Conservation (phyloP, 1,140 invertebrate species). For the Chelonus insularis region DNA sequence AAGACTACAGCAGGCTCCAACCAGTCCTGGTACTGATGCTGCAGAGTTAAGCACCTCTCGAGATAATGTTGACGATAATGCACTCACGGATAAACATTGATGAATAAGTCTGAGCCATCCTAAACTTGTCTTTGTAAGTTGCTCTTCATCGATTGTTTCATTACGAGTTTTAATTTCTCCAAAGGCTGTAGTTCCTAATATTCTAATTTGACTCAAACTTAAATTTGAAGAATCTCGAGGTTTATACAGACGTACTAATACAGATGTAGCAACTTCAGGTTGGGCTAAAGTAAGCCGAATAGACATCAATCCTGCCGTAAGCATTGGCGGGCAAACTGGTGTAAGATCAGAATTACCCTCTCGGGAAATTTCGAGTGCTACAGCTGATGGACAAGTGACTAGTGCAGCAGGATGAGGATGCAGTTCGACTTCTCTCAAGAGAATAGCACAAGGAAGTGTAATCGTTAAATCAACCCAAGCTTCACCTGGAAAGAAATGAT, state of each 20-base stretch:
- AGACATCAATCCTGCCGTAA: slow-evolving; percentile 82
- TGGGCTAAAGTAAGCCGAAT: slow-evolving; percentile 80
- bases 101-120: slow-evolving; percentile 72
- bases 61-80: slow-evolving; percentile 52
- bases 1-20: slow-evolving; percentile 75
- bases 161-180: slow-evolving; percentile 61
- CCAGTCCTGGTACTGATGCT: slow-evolving; percentile 67
- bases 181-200: slow-evolving; percentile 80
- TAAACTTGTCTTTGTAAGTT: slow-evolving; percentile 61
- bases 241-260: slow-evolving; percentile 71
- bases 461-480: slow-evolving; percentile 83
- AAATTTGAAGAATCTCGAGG: slow-evolving; percentile 86
- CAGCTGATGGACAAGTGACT: slow-evolving; percentile 87
- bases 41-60: slow-evolving; percentile 64
- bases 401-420: slow-evolving; percentile 84
- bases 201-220: slow-evolving; percentile 83
- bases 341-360: slow-evolving; percentile 64
- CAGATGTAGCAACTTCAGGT: slow-evolving; percentile 76
- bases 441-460: slow-evolving; percentile 84
- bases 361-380: slow-evolving; percentile 76
- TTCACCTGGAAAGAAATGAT: slow-evolving; percentile 91
- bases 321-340: slow-evolving; percentile 72
- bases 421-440: slow-evolving; percentile 86
- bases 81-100: slow-evolving; percentile 66
- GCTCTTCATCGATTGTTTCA: slow-evolving; percentile 54